Base-by-base conservation (phyloP, 2,888 invertebrate genomes). In the Lomographa bimaculata region DNA sequence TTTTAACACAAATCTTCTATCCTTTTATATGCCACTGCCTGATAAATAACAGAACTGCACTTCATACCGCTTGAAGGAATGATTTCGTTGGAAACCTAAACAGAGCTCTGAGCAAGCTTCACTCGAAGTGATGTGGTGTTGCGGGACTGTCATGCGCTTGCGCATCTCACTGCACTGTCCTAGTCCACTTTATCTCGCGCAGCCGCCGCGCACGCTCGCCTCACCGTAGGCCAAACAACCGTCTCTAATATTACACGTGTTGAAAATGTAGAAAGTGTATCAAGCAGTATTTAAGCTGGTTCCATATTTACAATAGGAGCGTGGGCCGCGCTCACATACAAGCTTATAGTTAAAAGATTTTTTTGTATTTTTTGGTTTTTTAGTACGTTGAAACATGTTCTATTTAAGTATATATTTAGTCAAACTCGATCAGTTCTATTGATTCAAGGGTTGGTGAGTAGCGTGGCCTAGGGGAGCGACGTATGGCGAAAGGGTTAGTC, bases 231-330 rank as follows among this genome's bases (percentile, higher is more conserved):
- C 60, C 57, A 53, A 34, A 56, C 59, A 58, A 47, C 60, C 60
- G 63, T 67, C 65, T 69, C 68, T 64, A 64, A 71, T 64, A 70
- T 71, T 76, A 78, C 63, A 72, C 67, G 79, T 79, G 72, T 77
- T 66, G 64, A 76, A 60, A 80, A 76, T 76, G 75, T 77, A 71
- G 70, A 79, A 81, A 75, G 83, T 85, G 81, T 80, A 60, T 60
- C 60, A 81, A 83, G 85, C 82, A 65, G 72, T 71, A 67, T 60
- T 57, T 52, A 79, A 84, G 82, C 82, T 64, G 68, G 68, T 66
- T 73, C 59, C 64, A 64, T 70, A 84, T 85, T 73, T 84, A 84
- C 82, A 84, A 64, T 54, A 58, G 60, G 67, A 64, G 62, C 63
- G 66, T 64, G 60, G 57, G 67, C 70, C 60, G 71, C 71, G 64